Evolutionary conservation across 2,888 invertebrate genomes (phyloP).

Genomic region (Deilephila porcellus): DNA sequence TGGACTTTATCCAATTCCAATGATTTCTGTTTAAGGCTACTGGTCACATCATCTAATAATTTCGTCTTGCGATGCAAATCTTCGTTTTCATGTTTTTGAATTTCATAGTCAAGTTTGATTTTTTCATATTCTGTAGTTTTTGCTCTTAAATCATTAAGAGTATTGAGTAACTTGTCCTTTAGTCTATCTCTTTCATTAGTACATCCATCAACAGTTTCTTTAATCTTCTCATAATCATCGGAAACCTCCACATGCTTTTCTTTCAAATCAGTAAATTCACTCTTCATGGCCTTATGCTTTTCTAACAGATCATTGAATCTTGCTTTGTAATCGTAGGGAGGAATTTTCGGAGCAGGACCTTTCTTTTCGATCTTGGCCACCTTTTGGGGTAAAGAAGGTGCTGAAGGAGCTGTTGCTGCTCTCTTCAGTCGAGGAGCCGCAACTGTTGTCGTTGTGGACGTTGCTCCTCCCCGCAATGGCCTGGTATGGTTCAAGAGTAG

Average conservation of each 20-base stretch:
- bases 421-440: slow-evolving; percentile 69
- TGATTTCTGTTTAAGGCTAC: slow-evolving; percentile 70
- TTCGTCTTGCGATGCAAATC: slow-evolving; percentile 71
- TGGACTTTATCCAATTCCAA: slow-evolving; percentile 70
- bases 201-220: slow-evolving; percentile 65
- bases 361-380: slow-evolving; percentile 71
- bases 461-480: slow-evolving; percentile 57
- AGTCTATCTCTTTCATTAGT: slow-evolving; percentile 65
- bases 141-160: slow-evolving; percentile 68
- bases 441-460: slow-evolving; percentile 46
- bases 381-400: slow-evolving; percentile 60
- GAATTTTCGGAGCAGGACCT: slow-evolving; percentile 81
- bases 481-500: slow-evolving; percentile 74
- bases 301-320: slow-evolving; percentile 86
- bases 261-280: slow-evolving; percentile 78
- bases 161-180: slow-evolving; percentile 69
- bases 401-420: slow-evolving; percentile 66
- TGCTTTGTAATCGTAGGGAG: slow-evolving; percentile 87
- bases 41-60: slow-evolving; percentile 72
- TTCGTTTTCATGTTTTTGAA: slow-evolving; percentile 74
- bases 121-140: slow-evolving; percentile 66
- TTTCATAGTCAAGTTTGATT: slow-evolving; percentile 73
- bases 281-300: slow-evolving; percentile 84
- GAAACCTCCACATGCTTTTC: slow-evolving; percentile 81
- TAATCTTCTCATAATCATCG: slow-evolving; percentile 80